Evolutionary conservation across 2,797 vertebrate genomes (phyloP).

Genomic region (Phalloptychus januarius): DNA sequence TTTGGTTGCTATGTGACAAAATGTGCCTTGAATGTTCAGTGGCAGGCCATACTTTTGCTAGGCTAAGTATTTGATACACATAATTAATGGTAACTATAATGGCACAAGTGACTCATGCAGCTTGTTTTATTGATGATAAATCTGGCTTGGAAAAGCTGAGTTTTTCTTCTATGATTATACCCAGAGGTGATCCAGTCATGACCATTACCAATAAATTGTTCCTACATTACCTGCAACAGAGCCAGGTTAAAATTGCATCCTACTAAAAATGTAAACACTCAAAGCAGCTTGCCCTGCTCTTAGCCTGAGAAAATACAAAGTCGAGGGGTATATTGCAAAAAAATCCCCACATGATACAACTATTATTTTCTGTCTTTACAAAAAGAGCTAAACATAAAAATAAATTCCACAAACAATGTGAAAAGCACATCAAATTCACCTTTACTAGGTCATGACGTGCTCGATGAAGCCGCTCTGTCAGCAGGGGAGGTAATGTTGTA

Average conservation of each 20-base stretch:
- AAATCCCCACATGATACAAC: constrained; percentile 10
- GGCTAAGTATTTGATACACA: not conserved
- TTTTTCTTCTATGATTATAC: constrained; percentile 17
- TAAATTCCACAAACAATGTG: too few species aligned
- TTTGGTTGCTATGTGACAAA: not conserved
- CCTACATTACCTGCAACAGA: constrained; percentile 10
- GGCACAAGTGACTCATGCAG: not conserved
- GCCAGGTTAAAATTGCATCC: constrained; percentile 16
- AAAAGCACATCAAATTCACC: not conserved
- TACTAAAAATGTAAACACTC: constrained; percentile 11
- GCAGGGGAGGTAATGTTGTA: constrained; percentile 31
- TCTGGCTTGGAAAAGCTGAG: constrained; percentile 1
- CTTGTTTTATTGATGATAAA: constrained; percentile 15
- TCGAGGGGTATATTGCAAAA: constrained; percentile 30
- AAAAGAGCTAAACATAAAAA: constrained; percentile 8
- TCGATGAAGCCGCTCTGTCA: constrained; percentile 21
- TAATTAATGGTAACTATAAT: not conserved
- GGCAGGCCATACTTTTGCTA: not conserved
- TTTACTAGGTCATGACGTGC: constrained; percentile 35
- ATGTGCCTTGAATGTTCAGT: not conserved
- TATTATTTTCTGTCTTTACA: constrained; percentile 3
- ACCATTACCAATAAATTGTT: constrained; percentile 13
- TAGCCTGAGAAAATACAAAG: constrained; percentile 10
- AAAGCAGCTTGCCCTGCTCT: constrained; percentile 12
- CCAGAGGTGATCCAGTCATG: constrained; percentile 1